Percentiles rank a stretch among this genome's conserved stretches.
Evolutionary conservation across 2,113 vertebrate species (phyloP).

Genomic region (Murina feae): DNA sequence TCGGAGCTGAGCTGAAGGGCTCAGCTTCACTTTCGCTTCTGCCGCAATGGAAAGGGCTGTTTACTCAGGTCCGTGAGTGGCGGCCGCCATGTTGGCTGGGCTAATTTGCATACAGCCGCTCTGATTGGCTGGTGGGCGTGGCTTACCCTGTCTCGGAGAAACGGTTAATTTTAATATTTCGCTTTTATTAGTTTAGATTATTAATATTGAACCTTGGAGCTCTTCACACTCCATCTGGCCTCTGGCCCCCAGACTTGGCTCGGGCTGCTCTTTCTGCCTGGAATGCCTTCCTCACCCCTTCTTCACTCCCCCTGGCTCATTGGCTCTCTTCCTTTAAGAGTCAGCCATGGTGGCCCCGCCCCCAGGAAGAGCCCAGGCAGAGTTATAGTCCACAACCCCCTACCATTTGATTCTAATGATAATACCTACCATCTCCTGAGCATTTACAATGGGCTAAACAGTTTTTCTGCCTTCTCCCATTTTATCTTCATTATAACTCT

Average conservation of each 20-base stretch:
- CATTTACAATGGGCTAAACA: neutral
- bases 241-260: neutral
- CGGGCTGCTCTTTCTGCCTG: neutral
- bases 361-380: neutral
- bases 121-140: too few relatives aligned
- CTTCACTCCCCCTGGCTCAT: neutral
- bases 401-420: neutral
- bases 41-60: too few relatives aligned
- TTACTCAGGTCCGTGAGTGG: too few relatives aligned
- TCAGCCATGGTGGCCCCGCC: neutral
- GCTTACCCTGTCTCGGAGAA: too few relatives aligned
- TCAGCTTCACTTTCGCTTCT: too few relatives aligned
- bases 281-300: neutral
- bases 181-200: too few relatives aligned
- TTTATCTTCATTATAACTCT: neutral
- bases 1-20: too few relatives aligned
- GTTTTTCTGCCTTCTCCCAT: neutral
- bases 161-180: too few relatives aligned
- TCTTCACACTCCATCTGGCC: neutral
- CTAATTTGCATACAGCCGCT: too few relatives aligned
- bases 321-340: neutral
- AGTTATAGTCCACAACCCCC: neutral
- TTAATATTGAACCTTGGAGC: neutral
- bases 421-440: too few relatives aligned
- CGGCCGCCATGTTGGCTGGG: too few relatives aligned